Base-by-base conservation (phyloP, 2,113 vertebrate genomes). In the Ploceus nigricollis region DNA sequence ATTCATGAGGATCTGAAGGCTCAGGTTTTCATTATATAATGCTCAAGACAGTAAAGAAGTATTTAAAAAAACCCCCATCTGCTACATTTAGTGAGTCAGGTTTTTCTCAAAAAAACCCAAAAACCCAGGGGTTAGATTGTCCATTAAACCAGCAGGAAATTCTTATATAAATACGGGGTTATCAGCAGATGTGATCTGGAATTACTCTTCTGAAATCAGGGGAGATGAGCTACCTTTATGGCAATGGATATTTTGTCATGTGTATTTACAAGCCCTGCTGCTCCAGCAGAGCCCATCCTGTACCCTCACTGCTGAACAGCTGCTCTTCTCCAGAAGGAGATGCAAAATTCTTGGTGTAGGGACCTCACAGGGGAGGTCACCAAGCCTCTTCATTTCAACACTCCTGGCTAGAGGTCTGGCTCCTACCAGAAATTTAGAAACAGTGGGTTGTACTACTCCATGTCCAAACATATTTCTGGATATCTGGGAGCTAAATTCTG, bases 361-460 rank as follows among this genome's bases (percentile, higher is more conserved):
- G n/a, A 19, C 40, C 37, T 87, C 81, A 53, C 35, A 53, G 44
- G 37, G 39, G 17, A 72, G 17, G 17, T 48, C 33, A 50, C 45
- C 61, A 44, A 18, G 19, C 21, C 27, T 33, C 24, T 45, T 50
- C 37, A 31, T 44, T 66, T 40, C 60, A 80, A 0, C 63, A 14
- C 7, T 69, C 35, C n/a, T 68, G 50, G 33, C 54, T 51, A n/a
- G 66, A 95, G 10, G 15, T 70, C 48, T 65, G 40, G 16, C 60
- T 82, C 56, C 89, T 69, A 16, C 7, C 61, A 91, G 58, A 63
- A 54, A 35, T 18, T 33, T 39, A 23, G 3, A 76, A 45, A 7
- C 16, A 88, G 51, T 0, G 0, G 13, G 23, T 21, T 44, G 45
- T 80, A 35, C 51, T 58, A 16, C 31, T 54, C 11, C 3, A 1